These are phyloP conservation scores for Acanthurus leucopareius DNA, from an alignment of 2,797 vertebrate genomes.

Conservation along the genomic window DNA sequence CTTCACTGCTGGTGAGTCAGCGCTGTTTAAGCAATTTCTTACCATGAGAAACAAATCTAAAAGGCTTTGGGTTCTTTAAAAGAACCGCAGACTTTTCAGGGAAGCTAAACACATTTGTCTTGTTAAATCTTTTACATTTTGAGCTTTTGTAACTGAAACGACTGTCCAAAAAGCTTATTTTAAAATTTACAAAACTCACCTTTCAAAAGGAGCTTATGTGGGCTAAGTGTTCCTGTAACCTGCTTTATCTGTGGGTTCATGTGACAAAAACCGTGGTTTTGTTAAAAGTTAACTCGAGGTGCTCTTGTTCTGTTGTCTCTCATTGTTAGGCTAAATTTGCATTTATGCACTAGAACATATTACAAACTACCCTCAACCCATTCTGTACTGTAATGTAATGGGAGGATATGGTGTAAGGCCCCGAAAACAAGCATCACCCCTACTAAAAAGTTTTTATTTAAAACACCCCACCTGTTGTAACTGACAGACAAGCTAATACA, in stretches of 20 bases:
- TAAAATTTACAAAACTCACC: background rate
- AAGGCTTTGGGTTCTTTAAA: background rate
- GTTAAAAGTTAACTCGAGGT: background rate
- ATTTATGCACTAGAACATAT: background rate
- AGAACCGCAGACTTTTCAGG: background rate
- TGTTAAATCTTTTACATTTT: constrained; percentile 3
- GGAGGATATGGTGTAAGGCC: background rate
- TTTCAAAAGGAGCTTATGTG: background rate
- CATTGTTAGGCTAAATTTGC: background rate
- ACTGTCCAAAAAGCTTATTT: background rate
- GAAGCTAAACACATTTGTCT: background rate
- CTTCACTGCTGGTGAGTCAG: constrained; percentile 93
- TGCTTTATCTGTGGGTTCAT: background rate
- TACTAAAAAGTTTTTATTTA: background rate
- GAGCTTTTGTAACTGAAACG: background rate
- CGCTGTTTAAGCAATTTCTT: constrained; percentile 9
- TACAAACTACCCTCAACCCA: background rate
- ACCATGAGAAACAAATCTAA: constrained; percentile 10
- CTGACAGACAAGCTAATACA: background rate
- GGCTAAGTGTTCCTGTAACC: background rate
- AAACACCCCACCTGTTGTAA: background rate
- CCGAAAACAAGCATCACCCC: background rate
- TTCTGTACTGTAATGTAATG: background rate
- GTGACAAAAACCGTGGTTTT: background rate
- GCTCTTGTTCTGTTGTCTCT: background rate